Evolutionary conservation across 2,797 vertebrate genomes (phyloP).

Genomic region (Argya squamiceps): DNA sequence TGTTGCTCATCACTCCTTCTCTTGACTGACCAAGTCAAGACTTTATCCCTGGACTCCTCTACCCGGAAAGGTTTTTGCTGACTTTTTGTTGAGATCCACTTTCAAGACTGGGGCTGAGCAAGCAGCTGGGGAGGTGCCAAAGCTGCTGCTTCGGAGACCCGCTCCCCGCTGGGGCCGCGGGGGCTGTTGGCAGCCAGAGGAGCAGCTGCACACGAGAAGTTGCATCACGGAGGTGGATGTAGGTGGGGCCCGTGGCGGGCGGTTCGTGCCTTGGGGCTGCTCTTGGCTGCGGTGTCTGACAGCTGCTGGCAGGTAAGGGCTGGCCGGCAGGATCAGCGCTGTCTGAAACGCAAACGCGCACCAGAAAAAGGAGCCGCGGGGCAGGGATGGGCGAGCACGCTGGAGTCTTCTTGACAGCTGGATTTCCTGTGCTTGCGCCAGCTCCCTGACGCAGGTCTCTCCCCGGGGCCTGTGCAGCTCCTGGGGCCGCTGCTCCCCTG

Average conservation of each 20-base stretch:
- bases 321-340: constrained; percentile 16
- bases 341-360: constrained; percentile 34
- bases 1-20: neutral
- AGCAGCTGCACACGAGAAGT: neutral
- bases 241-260: constrained; percentile 53
- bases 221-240: constrained; percentile 36
- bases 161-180: neutral
- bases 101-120: neutral
- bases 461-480: neutral
- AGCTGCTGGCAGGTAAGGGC: constrained; percentile 66
- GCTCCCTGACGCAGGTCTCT: neutral
- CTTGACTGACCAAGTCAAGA: neutral
- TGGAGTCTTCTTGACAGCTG: constrained; percentile 43
- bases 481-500: neutral
- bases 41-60: neutral
- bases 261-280: constrained; percentile 56
- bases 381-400: constrained; percentile 38
- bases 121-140: constrained; percentile 27
- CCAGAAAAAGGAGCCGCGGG: constrained; percentile 34
- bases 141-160: neutral
- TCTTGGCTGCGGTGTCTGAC: constrained; percentile 59
- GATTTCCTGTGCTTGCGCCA: constrained; percentile 36
- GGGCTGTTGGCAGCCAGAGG: constrained; percentile 12
- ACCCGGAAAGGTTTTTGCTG: fast-evolving
- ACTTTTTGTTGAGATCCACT: neutral